These are phyloP conservation scores for Notolepis coatsorum DNA, from an alignment of 2,797 vertebrate species.

Conservation along the genomic window DNA sequence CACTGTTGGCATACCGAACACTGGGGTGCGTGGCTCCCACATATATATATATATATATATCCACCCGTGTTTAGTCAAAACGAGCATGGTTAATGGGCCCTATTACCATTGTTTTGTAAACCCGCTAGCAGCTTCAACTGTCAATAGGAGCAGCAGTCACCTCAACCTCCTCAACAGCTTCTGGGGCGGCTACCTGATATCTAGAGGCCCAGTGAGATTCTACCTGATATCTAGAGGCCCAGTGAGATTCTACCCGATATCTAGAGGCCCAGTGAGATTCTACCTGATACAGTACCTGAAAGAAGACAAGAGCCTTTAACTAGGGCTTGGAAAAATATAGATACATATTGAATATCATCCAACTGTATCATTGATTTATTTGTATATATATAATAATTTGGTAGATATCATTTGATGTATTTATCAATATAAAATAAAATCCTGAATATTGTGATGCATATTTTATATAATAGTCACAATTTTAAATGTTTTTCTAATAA, in stretches of 20 bases:
- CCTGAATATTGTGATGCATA: too few species aligned
- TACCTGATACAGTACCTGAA: too few species aligned
- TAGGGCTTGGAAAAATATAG: too few species aligned
- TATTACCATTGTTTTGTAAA: slow-evolving; percentile 65
- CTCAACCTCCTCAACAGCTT: background rate
- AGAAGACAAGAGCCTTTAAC: too few species aligned
- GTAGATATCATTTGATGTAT: too few species aligned
- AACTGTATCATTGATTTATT: too few species aligned
- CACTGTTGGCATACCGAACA: background rate
- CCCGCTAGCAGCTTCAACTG: slow-evolving; percentile 16
- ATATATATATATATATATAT: too few species aligned
- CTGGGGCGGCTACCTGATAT: background rate
- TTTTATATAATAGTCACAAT: too few species aligned
- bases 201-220: background rate
- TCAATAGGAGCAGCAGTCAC: slow-evolving; percentile 25
- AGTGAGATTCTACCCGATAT: background rate
- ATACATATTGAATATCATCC: too few species aligned
- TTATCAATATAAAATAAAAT: too few species aligned
- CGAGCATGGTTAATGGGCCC: slow-evolving; percentile 19
- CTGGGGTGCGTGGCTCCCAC: slow-evolving; percentile 43
- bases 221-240: background rate
- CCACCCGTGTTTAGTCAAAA: slow-evolving; percentile 55
- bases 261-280: background rate
- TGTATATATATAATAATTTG: too few species aligned
- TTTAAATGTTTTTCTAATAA: too few species aligned